Conservation (phyloP, 1,140 invertebrate genomes). For the Triops longicaudatus region DNA sequence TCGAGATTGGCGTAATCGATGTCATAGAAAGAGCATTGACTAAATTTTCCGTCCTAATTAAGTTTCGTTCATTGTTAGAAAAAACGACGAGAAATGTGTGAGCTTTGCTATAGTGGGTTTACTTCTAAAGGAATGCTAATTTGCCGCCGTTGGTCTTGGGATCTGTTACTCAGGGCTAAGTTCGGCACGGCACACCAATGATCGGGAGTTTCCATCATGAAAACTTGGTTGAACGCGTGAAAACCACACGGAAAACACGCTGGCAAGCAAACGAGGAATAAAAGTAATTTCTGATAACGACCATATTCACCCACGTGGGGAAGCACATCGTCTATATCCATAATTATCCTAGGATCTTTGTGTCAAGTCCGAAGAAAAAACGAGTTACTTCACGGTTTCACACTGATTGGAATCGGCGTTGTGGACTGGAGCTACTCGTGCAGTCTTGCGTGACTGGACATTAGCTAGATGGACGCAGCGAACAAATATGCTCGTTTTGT, state of each 20-base stretch:
- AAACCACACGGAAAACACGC: constrained; percentile 39
- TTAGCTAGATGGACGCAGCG: background rate
- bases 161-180: background rate
- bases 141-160: constrained; percentile 11
- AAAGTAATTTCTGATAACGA: constrained; percentile 43
- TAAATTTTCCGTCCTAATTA: constrained; percentile 10
- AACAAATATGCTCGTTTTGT: background rate
- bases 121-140: constrained; percentile 24
- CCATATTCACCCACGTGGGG: constrained; percentile 47
- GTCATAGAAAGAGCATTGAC: constrained; percentile 21
- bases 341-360: background rate
- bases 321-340: constrained; percentile 45
- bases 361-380: background rate
- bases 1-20: constrained; percentile 19
- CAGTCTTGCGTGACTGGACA: constrained; percentile 10
- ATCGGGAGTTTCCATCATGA: constrained; percentile 41
- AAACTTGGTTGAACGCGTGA: constrained; percentile 43
- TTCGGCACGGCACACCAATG: constrained; percentile 41
- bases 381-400: background rate
- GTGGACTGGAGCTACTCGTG: background rate
- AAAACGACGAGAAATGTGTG: background rate
- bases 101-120: background rate
- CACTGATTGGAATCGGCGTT: background rate
- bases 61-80: background rate
- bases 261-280: constrained; percentile 41